Percentiles rank a stretch among this genome's conserved stretches.
Conservation (phyloP, 2,888 invertebrate genomes). For the Sinhomidia bicolor region DNA sequence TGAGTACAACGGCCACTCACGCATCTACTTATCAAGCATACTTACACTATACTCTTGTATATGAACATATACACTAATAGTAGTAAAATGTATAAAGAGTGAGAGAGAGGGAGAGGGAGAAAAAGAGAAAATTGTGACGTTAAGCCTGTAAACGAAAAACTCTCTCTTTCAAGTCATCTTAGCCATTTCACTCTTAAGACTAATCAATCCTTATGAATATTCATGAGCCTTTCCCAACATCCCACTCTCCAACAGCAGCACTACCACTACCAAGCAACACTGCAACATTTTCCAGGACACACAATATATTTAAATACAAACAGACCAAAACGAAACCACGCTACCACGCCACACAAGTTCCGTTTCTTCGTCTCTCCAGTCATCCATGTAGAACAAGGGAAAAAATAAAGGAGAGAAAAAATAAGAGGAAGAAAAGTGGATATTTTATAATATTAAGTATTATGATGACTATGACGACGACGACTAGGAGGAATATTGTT, state of each 20-base stretch:
- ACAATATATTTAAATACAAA: constrained; percentile 33
- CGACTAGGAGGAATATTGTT: not conserved
- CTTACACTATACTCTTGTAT: too few species aligned
- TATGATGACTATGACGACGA: constrained; percentile 31
- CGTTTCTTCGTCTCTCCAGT: constrained; percentile 34
- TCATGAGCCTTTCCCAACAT: constrained; percentile 63
- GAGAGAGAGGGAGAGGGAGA: constrained; percentile 14
- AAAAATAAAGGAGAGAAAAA: constrained; percentile 1
- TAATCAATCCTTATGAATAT: constrained; percentile 75
- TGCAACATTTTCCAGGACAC: constrained; percentile 47
- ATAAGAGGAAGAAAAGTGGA: constrained; percentile 30
- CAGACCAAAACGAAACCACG: constrained; percentile 29
- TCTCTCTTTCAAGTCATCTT: constrained; percentile 70
- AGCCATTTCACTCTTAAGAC: constrained; percentile 72
- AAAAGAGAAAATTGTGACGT: constrained; percentile 46
- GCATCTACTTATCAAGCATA: too few species aligned
- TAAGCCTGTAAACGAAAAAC: constrained; percentile 50
- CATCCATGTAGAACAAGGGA: constrained; percentile 25
- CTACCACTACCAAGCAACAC: not conserved
- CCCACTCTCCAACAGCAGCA: not conserved
- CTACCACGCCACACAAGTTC: constrained; percentile 23
- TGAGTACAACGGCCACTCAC: not conserved
- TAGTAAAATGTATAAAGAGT: not conserved
- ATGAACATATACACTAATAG: not conserved
- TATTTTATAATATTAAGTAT: constrained; percentile 48